Evolutionary conservation across 2,113 vertebrate genomes (phyloP), one percentile per base, ranked within the genome.

Genomic region (Carettochelys insculpta): DNA sequence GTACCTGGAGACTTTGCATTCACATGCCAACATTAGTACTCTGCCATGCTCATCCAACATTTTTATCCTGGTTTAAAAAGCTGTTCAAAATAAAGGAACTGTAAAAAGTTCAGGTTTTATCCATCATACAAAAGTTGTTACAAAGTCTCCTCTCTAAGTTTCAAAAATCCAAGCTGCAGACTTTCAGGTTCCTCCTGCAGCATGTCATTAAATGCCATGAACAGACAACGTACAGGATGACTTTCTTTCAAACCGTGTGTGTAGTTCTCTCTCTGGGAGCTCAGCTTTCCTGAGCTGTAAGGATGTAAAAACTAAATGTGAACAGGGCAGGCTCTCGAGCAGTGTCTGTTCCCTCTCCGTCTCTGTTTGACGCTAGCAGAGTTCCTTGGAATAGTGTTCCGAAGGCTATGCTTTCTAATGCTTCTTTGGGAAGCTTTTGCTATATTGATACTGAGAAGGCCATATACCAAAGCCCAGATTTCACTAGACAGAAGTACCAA

Each of bases 131-230:
- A 45, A 31, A n/a, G 75, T n/a, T 29, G 5, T 11, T 6, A 2
- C n/a, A 24, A 1, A 5, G 43, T 6, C 41, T 11, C 22, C 10
- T 38, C 24, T 48, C 27, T 68, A 68, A 3, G n/a, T 79, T 77
- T 47, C 50, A 27, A 22, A 53, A 84, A 1, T 45, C 24, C 41
- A 45, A 8, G 11, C 5, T 86, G 4, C 17, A 20, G 34, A 2
- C 41, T 56, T 81, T 76, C 20, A 6, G 2, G 31, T 77, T 56
- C n/a, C 8, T 22, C 12, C 50, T 41, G 52, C 3, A 0, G 0
- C n/a, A 22, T 16, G 2, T 11, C n/a, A 0, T 3, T 3, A 43
- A 52, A 47, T 3, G 0, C 3, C 11, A 34, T 48, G 56, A 38
- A 38, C 1, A 2, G 11, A 61, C 12, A n/a, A 25, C 38, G 61